These are phyloP conservation scores for Plodia interpunctella DNA, from an alignment of 1,140 invertebrate species.

Conservation along the genomic window DNA sequence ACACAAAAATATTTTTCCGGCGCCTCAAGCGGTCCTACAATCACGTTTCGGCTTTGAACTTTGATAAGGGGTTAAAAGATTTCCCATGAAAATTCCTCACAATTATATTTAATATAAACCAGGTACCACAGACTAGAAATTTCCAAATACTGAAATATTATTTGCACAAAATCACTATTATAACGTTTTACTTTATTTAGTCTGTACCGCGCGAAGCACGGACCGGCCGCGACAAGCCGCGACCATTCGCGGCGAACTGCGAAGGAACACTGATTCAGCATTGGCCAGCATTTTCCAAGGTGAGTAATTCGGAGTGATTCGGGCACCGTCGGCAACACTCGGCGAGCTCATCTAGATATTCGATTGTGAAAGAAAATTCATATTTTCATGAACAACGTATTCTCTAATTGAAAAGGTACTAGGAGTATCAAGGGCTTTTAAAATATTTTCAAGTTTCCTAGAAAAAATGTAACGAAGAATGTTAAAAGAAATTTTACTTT, in stretches of 20 bases:
- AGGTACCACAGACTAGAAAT: not conserved
- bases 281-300: conserved; percentile 65
- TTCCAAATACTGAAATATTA: conserved; percentile 27
- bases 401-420: conserved; percentile 37
- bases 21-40: conserved; percentile 8
- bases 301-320: conserved; percentile 57
- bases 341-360: conserved; percentile 58
- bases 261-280: conserved; percentile 62
- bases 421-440: not conserved
- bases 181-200: conserved; percentile 39
- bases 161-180: conserved; percentile 44
- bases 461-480: too few species aligned
- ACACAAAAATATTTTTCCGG: conserved; percentile 5
- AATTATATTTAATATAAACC: not conserved
- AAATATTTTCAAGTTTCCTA: not conserved
- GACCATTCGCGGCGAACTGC: conserved; percentile 33
- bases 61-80: conserved; percentile 13
- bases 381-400: conserved; percentile 37
- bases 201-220: conserved; percentile 23
- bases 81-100: not conserved
- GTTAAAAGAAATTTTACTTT: too few species aligned
- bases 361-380: conserved; percentile 66
- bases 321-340: conserved; percentile 44
- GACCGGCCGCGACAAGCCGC: conserved; percentile 18
- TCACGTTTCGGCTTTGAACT: conserved; percentile 11